Evolutionary conservation across 2,113 vertebrate species (phyloP).

Genomic region (Fulmarus glacialis): DNA sequence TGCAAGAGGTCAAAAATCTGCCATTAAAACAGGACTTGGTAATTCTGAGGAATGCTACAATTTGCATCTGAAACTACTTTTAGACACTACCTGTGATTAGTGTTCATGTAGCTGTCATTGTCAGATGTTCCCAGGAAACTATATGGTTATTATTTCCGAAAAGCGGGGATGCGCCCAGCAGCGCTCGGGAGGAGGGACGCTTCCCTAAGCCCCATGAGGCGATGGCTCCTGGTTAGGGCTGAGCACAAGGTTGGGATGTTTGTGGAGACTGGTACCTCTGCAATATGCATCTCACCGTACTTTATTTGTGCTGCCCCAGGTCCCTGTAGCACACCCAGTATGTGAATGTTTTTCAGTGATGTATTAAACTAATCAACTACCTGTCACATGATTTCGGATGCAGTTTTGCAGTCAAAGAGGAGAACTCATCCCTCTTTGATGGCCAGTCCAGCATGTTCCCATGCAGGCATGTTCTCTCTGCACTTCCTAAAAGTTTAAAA

Average conservation of each 20-base stretch:
- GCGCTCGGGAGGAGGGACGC: rapidly evolving
- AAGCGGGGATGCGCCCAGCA: rapidly evolving
- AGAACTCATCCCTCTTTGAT: neutral
- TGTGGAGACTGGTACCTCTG: neutral
- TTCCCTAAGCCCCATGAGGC: neutral
- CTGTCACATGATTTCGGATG: neutral
- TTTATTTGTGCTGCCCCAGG: neutral
- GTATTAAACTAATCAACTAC: neutral
- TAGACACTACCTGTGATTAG: neutral
- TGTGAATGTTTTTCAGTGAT: neutral
- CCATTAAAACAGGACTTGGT: neutral
- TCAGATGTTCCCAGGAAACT: neutral
- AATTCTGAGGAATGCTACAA: neutral
- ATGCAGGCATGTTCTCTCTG: neutral
- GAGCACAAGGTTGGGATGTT: neutral
- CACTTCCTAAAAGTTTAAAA: neutral
- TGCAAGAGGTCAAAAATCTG: neutral
- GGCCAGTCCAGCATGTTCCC: neutral
- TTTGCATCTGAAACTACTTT: neutral
- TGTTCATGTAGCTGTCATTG: neutral
- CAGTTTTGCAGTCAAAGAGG: neutral
- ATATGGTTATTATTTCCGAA: neutral
- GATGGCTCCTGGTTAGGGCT: rapidly evolving
- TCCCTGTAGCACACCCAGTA: neutral
- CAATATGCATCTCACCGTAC: neutral